A percentile compares a stretch with the other conserved stretches of the same genome.
Conservation (phyloP, 1,140 invertebrate species). For the Zeugodacus cucurbitae region DNA sequence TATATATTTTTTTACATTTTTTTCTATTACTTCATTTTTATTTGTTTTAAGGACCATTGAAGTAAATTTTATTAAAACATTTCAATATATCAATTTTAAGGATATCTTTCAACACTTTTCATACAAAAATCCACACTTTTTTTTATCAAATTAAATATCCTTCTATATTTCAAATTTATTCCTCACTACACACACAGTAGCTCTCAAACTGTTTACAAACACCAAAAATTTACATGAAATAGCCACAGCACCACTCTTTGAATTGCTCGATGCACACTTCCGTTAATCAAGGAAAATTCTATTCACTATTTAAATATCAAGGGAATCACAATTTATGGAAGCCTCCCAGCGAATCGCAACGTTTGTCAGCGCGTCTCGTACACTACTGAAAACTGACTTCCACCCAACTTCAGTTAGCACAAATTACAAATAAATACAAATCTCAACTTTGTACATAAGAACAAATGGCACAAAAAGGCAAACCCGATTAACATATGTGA, state of each 20-base stretch:
- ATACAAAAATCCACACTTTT: too few relatives aligned
- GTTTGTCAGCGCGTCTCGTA: conserved; percentile 43
- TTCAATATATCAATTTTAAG: too few relatives aligned
- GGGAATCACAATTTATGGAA: neutral
- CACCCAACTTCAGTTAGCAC: conserved; percentile 33
- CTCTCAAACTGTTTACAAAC: neutral
- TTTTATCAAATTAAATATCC: too few relatives aligned
- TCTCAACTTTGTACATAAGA: conserved; percentile 30
- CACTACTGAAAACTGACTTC: conserved; percentile 44
- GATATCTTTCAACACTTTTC: neutral
- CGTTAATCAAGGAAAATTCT: neutral
- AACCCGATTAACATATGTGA: neutral
- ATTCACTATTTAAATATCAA: neutral
- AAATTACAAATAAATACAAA: conserved; percentile 30
- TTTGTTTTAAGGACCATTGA: too few relatives aligned
- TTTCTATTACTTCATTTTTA: too few relatives aligned
- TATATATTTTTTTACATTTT: too few relatives aligned
- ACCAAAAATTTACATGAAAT: neutral
- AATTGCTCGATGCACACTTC: neutral
- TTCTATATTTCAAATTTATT: too few relatives aligned
- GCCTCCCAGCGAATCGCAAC: neutral
- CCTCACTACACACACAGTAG: neutral
- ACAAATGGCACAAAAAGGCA: conserved; percentile 6
- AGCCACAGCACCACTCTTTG: neutral
- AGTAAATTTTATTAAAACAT: too few relatives aligned